phyloP scores from a whole-genome alignment of 2,888 invertebrate species.

The Tetheella fluctuosa region DNA sequence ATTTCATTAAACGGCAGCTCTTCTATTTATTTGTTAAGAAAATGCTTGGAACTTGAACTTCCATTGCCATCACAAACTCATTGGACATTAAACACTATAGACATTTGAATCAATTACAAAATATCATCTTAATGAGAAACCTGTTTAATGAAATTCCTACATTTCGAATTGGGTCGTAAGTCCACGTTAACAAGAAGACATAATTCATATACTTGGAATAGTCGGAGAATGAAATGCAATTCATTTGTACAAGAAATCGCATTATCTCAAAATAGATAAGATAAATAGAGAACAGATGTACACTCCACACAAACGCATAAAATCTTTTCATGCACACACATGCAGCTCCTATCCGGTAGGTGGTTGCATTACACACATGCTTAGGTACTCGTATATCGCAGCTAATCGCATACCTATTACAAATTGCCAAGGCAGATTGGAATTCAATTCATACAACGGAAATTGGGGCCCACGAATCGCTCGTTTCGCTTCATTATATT shows the following conservation, averaged over 20 bases:
- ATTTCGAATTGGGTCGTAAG: not conserved
- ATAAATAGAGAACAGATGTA: not conserved
- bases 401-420: too few relatives aligned
- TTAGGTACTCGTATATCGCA: too few relatives aligned
- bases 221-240: not conserved
- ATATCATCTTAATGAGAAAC: constrained; percentile 1
- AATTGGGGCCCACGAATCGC: too few relatives aligned
- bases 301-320: not conserved
- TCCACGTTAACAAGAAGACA: constrained; percentile 6
- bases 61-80: not conserved
- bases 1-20: not conserved
- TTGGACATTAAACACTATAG: not conserved
- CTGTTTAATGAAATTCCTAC: not conserved
- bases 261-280: not conserved
- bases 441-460: too few relatives aligned
- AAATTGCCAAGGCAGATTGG: too few relatives aligned
- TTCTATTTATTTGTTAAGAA: not conserved
- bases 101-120: constrained; percentile 1
- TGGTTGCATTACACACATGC: too few relatives aligned
- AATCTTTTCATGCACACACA: too few relatives aligned
- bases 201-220: constrained; percentile 1
- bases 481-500: too few relatives aligned
- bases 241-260: not conserved
- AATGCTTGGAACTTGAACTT: not conserved
- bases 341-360: too few relatives aligned